Percentiles rank a stretch among this genome's conserved stretches.
Evolutionary conservation across 1,140 invertebrate species (phyloP).

Genomic region (Musca vetustissima): DNA sequence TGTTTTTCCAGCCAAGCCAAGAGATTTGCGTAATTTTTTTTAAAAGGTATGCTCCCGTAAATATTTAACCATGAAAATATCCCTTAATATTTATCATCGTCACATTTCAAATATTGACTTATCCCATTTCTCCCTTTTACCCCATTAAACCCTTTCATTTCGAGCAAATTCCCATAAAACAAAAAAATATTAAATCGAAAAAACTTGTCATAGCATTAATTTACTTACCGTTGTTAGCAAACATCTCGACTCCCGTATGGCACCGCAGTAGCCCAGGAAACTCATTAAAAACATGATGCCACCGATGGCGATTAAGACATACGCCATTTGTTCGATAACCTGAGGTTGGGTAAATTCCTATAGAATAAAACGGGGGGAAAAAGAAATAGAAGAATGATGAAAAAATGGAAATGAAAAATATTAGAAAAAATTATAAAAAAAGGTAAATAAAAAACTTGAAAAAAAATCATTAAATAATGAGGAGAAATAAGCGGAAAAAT

Average conservation of each 20-base stretch:
- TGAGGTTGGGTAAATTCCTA: slow-evolving; percentile 63
- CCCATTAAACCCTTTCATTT: no score
- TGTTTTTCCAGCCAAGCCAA: no score
- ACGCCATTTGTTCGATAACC: slow-evolving; percentile 67
- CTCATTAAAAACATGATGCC: slow-evolving; percentile 79
- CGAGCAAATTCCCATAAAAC: background rate
- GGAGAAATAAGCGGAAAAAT: no score
- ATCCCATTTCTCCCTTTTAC: no score
- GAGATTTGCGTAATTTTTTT: no score
- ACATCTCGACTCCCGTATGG: slow-evolving; percentile 78
- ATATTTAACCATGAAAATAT: no score
- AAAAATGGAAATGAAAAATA: background rate
- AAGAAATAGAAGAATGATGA: background rate
- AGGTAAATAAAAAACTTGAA: background rate
- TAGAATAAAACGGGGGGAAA: background rate
- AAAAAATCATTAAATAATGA: no score
- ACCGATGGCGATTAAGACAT: slow-evolving; percentile 77
- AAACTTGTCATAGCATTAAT: background rate
- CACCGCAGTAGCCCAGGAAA: slow-evolving; percentile 85
- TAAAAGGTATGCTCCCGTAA: no score
- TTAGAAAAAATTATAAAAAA: background rate
- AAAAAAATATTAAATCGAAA: background rate
- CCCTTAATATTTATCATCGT: no score
- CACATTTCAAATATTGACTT: no score
- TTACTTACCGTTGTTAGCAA: slow-evolving; percentile 74